Base-by-base conservation (phyloP, 2,888 invertebrate genomes). In the Junonia oenone region DNA sequence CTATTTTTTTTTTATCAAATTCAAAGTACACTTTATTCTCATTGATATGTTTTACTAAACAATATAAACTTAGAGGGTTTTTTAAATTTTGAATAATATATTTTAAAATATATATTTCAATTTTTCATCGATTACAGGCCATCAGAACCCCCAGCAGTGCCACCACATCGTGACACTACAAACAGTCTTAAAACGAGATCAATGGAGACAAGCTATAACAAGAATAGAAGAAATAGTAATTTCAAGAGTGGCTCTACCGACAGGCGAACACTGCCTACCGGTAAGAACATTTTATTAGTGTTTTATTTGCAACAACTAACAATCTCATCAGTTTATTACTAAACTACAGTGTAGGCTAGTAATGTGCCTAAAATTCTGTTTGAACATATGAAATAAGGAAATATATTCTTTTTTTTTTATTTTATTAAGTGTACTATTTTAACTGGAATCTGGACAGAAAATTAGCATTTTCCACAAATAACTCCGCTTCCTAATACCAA, bases 141-240 rank as follows among this genome's bases (percentile, higher is more conserved):
- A 43, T 87, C 89, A 14, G 92, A 92, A 76, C 93, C 95, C 48
- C 94, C 95, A 17, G 93, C 92, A 56, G 94, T 95, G 64, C 95
- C 95, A 37, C 95, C 95, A 57, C 95, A 95, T 73, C 92, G 93
- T 33, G 92, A 92, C 72, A 90, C 92, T 46, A 92, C 92, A 31
- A 94, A 93, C 73, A 95, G 95, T 62, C 91, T 96, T 60, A 96
- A 96, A 79, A 96, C 96, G 63, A 92, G 96, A 70, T 96, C 96
- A 6, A 96, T 96, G 94, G 96, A 96, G 75, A 95, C 95, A 2
- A 94, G 94, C 63, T 95, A 94, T 73, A 93, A 92, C 62, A 92
- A 92, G 72, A 91, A 92, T 66, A 90, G 92, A 63, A 81, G 89
- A 65, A 88, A 81, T 64, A 91, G 91, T 78, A 72, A 72, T 56